Evolutionary conservation across 2,888 invertebrate genomes (phyloP).

Genomic region (Trachelus iudaicus): DNA sequence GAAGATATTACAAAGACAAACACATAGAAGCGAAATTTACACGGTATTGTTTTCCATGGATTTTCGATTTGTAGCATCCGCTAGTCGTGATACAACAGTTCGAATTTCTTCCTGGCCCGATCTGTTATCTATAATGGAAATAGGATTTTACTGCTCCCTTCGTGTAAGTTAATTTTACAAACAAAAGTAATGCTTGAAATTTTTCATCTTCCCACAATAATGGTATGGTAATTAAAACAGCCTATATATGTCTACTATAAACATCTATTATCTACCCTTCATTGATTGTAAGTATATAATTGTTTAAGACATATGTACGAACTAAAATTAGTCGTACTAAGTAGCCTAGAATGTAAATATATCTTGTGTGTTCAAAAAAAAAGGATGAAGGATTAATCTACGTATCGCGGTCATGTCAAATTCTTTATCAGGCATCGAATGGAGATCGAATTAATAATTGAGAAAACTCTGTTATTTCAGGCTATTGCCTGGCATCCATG

Average conservation of each 20-base stretch:
- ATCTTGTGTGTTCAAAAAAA: neutral
- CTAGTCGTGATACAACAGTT: slow-evolving; percentile 23
- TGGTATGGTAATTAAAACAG: neutral
- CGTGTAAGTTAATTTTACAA: neutral
- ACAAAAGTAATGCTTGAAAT: neutral
- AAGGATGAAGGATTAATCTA: neutral
- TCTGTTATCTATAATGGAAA: slow-evolving; percentile 22
- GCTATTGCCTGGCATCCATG: slow-evolving; percentile 55
- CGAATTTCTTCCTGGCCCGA: slow-evolving; percentile 37
- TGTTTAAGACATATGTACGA: neutral
- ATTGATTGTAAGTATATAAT: neutral
- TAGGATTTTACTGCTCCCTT: slow-evolving; percentile 12
- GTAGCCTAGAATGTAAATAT: neutral
- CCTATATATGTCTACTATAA: too few relatives aligned
- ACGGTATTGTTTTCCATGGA: slow-evolving; percentile 42
- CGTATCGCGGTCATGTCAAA: neutral
- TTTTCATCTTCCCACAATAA: neutral
- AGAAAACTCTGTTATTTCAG: slow-evolving; percentile 29
- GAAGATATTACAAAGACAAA: slow-evolving; percentile 4
- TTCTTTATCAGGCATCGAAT: neutral
- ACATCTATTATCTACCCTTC: neutral
- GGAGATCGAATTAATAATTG: neutral
- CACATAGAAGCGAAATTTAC: slow-evolving; percentile 21
- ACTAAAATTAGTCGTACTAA: neutral
- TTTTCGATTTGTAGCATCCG: slow-evolving; percentile 39